Base-by-base conservation (phyloP, 2,113 vertebrate genomes). In the Embiotoca jacksoni region DNA sequence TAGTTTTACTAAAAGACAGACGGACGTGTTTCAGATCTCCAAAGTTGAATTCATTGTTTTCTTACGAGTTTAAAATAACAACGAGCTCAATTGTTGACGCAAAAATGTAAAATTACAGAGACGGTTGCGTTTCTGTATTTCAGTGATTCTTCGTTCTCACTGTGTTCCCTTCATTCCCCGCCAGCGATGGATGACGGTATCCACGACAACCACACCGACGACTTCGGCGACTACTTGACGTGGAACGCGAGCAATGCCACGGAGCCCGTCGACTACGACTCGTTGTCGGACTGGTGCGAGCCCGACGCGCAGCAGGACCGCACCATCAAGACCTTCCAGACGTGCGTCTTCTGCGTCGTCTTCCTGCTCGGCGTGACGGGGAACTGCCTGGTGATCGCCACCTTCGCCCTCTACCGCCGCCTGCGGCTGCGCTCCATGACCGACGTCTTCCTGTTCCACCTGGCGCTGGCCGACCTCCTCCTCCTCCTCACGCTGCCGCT, bases 381-480 rank as follows among this genome's bases (percentile, higher is more conserved):
- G 7, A 99, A 99, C 2, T 90, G 89, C 55, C 84, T 99, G 75
- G 96, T 99, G 70, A 95, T 99, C n/a, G 91, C 95, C 82, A 98
- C 96, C 0, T 97, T 96, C n/a, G 80, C 72, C 4, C 67, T 92
- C 2, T 96, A 95, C 85, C 94, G 94, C 11, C 88, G 57, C 4
- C 65, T 89, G 0, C 93, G 60, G 2, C 87, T 93, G 0, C 94
- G 85, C 58, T 96, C 95, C 0, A 77, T 97, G 89, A 98, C 96
- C 0, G 96, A 97, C 0, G 82, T 96, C 75, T 97, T 97, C 90
- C 91, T 99, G 55, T 92, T 98, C 82, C 95, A 97, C 84, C 89
- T 99, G 41, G 96, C 98, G 7, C 68, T 97, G 10, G 96, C 97
- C 0, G 98, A 99, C 90, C 91, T 97, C 14, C 93, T 99, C 3